Base-by-base conservation (phyloP, 2,888 invertebrate species). In the Beris morrisii region DNA sequence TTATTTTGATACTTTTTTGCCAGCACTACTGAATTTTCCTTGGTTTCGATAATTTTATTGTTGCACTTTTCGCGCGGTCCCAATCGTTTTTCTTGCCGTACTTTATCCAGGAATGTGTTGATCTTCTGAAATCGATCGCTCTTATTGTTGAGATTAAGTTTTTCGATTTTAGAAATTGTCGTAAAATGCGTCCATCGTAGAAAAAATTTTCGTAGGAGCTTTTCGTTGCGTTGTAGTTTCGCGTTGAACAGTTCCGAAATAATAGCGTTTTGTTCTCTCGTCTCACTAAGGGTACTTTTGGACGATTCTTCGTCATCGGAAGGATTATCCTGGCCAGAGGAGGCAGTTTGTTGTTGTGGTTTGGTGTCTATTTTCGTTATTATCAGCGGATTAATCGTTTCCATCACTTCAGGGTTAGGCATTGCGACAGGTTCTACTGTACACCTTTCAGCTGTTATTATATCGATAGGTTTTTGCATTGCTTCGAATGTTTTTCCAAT, bases 1-100 rank as follows among this genome's bases (percentile, higher is more conserved):
- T 80, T 81, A 38, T 77, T 79, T 69, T 79, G 75, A 64, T 78
- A 79, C 65, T 79, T 79, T 64, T 79, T 80, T 3, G 76, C 53
- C 38, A 66, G 55, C 5, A 32, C 30, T 5, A 65, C 13, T 30
- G 61, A 22, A n/a, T 68, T 71, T 28, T 64, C 12, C 2, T 9
- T 30, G 0, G 48, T 52, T 4, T 68, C 59, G n/a, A 30, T 13
- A 22, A 22, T 53, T 22, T 28, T 9, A 6, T 32, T 28, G 65
- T 32, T 53, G 12, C 31, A 15, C 9, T 58, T 32, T 7, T 45
- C 63, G 28, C 22, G 22, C 15, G 38, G 30, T 15, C 55, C 43
- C 5, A 38, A 28, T 48, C 68, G 70, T 43, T 80, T 80, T 67
- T 80, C 79, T 32, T 71, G 71, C 28, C 79, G 74, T 64, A 81